Evolutionary conservation across 2,888 invertebrate species (phyloP).

Genomic region (Pachycephus smyrnensis): DNA sequence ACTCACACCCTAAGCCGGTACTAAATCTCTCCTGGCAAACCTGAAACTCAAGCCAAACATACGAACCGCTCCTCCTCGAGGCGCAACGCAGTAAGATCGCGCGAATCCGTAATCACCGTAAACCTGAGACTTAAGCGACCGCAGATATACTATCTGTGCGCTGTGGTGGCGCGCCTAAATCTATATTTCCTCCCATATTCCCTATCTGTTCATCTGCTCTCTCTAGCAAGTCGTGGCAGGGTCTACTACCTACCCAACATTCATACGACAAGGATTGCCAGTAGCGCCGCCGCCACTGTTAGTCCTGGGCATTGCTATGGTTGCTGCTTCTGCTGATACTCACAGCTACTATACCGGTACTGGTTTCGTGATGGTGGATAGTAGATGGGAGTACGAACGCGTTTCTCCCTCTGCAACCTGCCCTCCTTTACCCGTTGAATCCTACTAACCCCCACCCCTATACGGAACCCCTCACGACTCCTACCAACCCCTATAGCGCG

Average conservation of each 20-base stretch:
- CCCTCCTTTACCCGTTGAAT: background rate
- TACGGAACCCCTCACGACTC: conserved; percentile 1
- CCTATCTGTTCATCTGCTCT: conserved; percentile 63
- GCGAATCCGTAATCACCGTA: conserved; percentile 58
- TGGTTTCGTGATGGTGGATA: too few species aligned
- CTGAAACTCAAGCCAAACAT: conserved; percentile 62
- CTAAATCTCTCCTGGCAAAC: conserved; percentile 57
- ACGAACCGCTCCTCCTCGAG: conserved; percentile 39
- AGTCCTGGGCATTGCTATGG: too few species aligned
- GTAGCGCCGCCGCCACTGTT: too few species aligned
- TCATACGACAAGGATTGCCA: too few species aligned
- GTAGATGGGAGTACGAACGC: conserved; percentile 27
- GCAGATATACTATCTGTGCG: conserved; percentile 29
- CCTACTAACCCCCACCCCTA: conserved; percentile 6
- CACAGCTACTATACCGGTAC: conserved; percentile 27
- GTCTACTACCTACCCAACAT: too few species aligned
- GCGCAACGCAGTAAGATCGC: conserved; percentile 50
- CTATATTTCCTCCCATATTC: conserved; percentile 61
- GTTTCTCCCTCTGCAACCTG: conserved; percentile 7
- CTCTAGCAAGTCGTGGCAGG: conserved; percentile 29
- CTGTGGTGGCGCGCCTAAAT: conserved; percentile 50
- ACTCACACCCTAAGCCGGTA: conserved; percentile 53
- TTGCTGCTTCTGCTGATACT: too few species aligned
- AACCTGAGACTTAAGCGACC: conserved; percentile 61
- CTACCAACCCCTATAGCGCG: conserved; percentile 32